A percentile compares a stretch with the other conserved stretches of the same genome.
Conservation (phyloP, 2,113 vertebrate genomes). For the Edolisoma coerulescens region DNA sequence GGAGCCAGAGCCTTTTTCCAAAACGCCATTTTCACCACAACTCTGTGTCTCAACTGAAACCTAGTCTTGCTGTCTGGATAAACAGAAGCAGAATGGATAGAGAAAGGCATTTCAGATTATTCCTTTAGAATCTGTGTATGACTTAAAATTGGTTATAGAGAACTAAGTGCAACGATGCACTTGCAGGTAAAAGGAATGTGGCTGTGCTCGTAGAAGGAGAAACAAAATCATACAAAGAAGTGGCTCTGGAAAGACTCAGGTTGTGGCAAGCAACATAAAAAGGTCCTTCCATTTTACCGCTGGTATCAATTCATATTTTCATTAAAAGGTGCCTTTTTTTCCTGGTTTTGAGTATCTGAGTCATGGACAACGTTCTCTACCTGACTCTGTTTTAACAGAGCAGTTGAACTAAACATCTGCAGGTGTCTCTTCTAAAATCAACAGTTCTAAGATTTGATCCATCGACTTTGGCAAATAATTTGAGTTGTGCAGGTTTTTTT, state of each 20-base stretch:
- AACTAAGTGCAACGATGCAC: background rate
- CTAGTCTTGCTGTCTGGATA: background rate
- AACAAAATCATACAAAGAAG: background rate
- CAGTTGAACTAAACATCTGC: background rate
- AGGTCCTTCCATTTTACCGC: accelerated
- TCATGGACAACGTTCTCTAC: accelerated
- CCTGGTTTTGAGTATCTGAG: background rate
- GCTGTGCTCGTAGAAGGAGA: background rate
- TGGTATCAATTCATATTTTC: background rate
- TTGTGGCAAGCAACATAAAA: background rate
- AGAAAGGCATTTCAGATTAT: background rate
- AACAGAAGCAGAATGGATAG: background rate
- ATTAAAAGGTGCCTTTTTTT: accelerated
- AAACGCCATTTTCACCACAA: background rate
- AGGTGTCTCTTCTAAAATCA: background rate
- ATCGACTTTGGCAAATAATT: background rate
- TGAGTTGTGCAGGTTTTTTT: background rate
- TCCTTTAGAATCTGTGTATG: background rate
- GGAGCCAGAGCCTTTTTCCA: background rate
- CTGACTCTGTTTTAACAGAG: background rate
- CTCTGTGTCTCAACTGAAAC: background rate
- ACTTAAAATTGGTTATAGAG: background rate
- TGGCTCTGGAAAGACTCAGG: background rate
- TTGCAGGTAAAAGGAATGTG: background rate
- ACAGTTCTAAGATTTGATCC: background rate